phyloP scores from a whole-genome alignment of 2,888 invertebrate species.

The Lamellibrachia satsuma region DNA sequence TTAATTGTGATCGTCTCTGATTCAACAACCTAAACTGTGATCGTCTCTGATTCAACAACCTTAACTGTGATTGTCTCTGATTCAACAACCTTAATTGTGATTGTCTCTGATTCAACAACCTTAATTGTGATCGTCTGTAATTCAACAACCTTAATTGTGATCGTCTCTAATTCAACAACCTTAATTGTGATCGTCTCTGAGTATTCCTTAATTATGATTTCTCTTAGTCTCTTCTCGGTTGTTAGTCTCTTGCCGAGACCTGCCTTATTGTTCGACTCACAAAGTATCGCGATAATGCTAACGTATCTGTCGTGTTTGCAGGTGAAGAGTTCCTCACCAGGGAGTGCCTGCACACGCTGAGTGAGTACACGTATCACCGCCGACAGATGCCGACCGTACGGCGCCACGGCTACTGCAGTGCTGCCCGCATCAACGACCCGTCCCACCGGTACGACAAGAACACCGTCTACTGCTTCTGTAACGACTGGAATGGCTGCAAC shows the following conservation, averaged over 20 bases:
- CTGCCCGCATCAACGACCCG: constrained; percentile 60
- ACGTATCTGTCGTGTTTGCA: constrained; percentile 35
- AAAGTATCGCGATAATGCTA: neutral
- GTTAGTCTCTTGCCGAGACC: neutral
- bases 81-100: too few relatives aligned
- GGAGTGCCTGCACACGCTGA: constrained; percentile 60
- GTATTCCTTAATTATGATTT: neutral
- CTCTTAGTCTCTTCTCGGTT: neutral
- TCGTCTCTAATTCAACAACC: neutral
- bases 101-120: too few relatives aligned
- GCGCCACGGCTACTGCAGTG: constrained; percentile 63
- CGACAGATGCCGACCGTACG: constrained; percentile 61
- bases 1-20: too few relatives aligned
- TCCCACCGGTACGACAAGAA: constrained; percentile 52
- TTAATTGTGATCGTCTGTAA: too few relatives aligned
- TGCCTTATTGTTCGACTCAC: constrained; percentile 19
- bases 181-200: too few relatives aligned
- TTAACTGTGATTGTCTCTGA: too few relatives aligned
- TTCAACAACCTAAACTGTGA: too few relatives aligned
- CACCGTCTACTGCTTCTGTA: constrained; percentile 63
- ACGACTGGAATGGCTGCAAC: constrained; percentile 65
- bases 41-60: too few relatives aligned
- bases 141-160: neutral
- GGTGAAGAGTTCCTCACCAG: constrained; percentile 60
- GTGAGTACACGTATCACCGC: constrained; percentile 55